Evolutionary conservation across 2,113 vertebrate genomes (phyloP), one percentile per base, ranked within the genome.

Genomic region (Sphaerodactylus townsendi): DNA sequence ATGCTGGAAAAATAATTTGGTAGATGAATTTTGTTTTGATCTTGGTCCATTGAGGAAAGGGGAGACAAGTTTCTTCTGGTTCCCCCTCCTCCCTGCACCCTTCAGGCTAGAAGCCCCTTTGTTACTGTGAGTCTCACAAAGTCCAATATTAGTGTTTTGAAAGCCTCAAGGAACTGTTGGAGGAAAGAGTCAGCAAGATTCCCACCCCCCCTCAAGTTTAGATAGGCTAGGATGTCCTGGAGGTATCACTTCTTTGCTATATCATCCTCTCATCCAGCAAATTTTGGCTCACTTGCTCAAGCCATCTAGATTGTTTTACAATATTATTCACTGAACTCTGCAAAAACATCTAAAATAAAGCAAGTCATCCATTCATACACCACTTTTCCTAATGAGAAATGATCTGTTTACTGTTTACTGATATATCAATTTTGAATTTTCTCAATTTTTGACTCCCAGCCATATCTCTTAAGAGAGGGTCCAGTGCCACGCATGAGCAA

Each of bases 221-320:
- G n/a, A 39, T 77, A 62, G 37, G 53, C 46, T 71, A 72, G 10
- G 53, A 62, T 64, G 46, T 59, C 35, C 39, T 71, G 44, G n/a
- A 17, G 59, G 59, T 28, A 56, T 62, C 21, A 17, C 28, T 62
- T 62, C 53, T 72, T 62, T 70, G 37, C 77, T 62, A 79, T 70
- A 78, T 84, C 77, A 6, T 70, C 62, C 37, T 28, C 39, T 78
- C 56, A 78, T 69, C 35, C 17, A 77, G 64, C 11, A 30, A 41
- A 70, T 79, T 79, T 85, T 71, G 76, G 66, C 68, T 72, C 23
- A 79, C 68, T 72, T 79, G 68, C 50, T 37, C n/a, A 53, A 64
- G 53, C 50, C 68, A 72, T 72, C 68, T 79, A 53, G 76, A 79
- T 79, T 48, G 44, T 64, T 85, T 79, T 79, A 85, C 76, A 79